Base-by-base conservation (phyloP, 1,140 invertebrate species). In the Zaprionus davidi region DNA sequence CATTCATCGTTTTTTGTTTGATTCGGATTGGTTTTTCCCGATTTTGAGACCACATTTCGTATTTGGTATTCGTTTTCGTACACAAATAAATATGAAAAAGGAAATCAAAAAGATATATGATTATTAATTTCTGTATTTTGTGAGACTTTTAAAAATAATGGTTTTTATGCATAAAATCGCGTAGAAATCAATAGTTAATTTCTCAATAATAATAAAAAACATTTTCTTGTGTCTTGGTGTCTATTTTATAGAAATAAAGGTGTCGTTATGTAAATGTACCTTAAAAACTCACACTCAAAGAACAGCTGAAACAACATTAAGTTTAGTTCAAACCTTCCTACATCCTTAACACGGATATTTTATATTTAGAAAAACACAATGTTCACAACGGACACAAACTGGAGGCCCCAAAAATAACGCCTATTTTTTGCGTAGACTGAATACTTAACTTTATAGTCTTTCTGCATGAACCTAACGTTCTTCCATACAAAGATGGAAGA, bases 1-100 rank as follows among this genome's bases (percentile, higher is more conserved):
- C 85, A 86, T 90, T 92, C 84, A 88, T 88, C 84, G 82, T 76
- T 81, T 78, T 81, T 78, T 73, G 41, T 78, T 88, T 81, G 85
- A 79, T 90, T 90, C 78, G 85, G 84, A 88, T 88, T 84, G 78
- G 75, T 75, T 84, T 86, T 87, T 76, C 74, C 86, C 82, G 81
- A 79, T 86, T 91, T 90, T 90, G 72, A 82, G 81, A 92, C 91
- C 91, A 92, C 91, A 91, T 92, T 85, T 90, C 84, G 84, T 88
- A 86, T 88, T 92, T 88, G 86, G 83, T 84, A 80, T 69, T 73
- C 65, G 71, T 92, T 86, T 92, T 91, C 88, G 86, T 92, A 90
- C 79, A 90, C 78, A 91, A 92, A 92, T 91, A 92, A 92, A 82
- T 92, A 91, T 92, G 91, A 91, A 92, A 92, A 92, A 92, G 85